Conservation (phyloP, 1,140 invertebrate species). For the Trichonephila clavipes region DNA sequence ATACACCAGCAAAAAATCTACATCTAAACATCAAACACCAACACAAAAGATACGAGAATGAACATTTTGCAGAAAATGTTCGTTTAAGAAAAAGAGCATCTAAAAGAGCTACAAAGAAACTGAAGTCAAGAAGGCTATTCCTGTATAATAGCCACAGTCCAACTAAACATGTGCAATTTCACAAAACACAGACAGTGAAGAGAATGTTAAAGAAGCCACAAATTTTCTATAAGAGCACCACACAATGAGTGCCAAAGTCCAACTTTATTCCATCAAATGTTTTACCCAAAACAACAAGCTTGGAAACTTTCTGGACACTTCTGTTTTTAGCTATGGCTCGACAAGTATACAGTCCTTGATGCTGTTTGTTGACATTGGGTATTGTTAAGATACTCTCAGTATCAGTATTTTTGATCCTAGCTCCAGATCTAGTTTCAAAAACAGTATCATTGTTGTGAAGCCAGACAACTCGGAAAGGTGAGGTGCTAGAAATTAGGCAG, state of each 20-base stretch:
- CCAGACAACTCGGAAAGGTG: conserved; percentile 66
- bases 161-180: not conserved
- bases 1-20: not conserved
- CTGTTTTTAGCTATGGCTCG: conserved; percentile 73
- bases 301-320: conserved; percentile 73
- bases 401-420: conserved; percentile 58
- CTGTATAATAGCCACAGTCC: not conserved
- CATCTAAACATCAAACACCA: conserved; percentile 17
- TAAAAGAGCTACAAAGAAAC: conserved; percentile 9
- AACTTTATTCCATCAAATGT: conserved; percentile 26
- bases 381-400: conserved; percentile 51
- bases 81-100: not conserved
- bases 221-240: conserved; percentile 32
- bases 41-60: not conserved
- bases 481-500: conserved; percentile 53
- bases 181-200: not conserved
- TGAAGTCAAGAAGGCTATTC: not conserved
- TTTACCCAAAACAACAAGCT: conserved; percentile 73
- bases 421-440: conserved; percentile 41
- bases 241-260: conserved; percentile 63
- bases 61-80: not conserved
- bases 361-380: conserved; percentile 53
- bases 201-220: conserved; percentile 50
- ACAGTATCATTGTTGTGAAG: conserved; percentile 76
- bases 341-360: conserved; percentile 72